Conservation (phyloP, 2,888 invertebrate genomes). For the Drosophila siamana region DNA sequence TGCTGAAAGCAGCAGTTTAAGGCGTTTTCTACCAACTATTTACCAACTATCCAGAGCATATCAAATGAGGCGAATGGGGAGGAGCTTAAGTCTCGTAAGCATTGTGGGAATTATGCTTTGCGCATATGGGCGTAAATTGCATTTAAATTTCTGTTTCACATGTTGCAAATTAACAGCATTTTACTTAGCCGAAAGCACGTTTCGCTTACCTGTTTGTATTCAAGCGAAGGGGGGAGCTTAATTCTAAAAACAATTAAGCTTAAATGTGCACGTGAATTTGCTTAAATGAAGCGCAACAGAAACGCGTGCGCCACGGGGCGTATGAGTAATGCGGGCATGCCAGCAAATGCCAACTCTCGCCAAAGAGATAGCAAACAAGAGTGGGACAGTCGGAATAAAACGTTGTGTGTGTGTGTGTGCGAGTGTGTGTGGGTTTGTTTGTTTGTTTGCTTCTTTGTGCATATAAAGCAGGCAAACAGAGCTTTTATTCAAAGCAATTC, state of each 20-base stretch:
- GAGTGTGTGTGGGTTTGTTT: constrained; percentile 33
- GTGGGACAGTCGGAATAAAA: neutral
- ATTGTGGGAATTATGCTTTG: constrained; percentile 3
- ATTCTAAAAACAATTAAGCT: constrained; percentile 68
- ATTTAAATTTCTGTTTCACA: constrained; percentile 12
- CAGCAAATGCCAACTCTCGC: constrained; percentile 32
- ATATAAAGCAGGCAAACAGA: constrained; percentile 74
- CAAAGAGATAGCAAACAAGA: constrained; percentile 1
- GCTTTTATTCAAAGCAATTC: constrained; percentile 81
- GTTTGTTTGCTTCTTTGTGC: constrained; percentile 44
- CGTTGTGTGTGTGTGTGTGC: constrained; percentile 18
- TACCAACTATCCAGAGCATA: neutral
- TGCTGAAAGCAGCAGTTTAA: neutral
- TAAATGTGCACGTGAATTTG: constrained; percentile 72
- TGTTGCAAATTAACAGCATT: constrained; percentile 52
- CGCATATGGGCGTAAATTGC: constrained; percentile 19
- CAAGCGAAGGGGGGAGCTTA: constrained; percentile 27
- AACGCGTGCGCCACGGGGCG: constrained; percentile 52
- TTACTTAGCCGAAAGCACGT: constrained; percentile 39
- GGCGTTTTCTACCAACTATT: neutral
- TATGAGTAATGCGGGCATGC: constrained; percentile 65
- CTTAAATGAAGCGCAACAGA: constrained; percentile 56
- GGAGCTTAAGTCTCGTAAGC: neutral
- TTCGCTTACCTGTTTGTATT: constrained; percentile 48
- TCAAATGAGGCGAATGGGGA: neutral